Evolutionary conservation across 1,140 invertebrate genomes (phyloP), one percentile per base, ranked within the genome.

Genomic region (Argopecten irradians): DNA sequence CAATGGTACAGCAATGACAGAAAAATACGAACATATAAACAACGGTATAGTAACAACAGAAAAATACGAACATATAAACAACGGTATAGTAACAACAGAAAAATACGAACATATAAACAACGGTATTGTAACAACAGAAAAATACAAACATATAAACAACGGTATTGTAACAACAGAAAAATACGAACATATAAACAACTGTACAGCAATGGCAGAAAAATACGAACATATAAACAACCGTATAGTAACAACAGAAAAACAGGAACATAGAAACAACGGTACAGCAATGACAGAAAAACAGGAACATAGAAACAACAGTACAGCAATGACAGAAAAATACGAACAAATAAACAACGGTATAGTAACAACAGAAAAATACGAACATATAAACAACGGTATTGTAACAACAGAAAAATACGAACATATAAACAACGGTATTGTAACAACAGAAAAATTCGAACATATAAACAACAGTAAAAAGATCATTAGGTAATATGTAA

Each of bases 71-170:
- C n/a, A n/a, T n/a, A n/a, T n/a, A n/a, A n/a, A n/a, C n/a, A n/a
- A n/a, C n/a, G n/a, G n/a, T n/a, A n/a, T n/a, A n/a, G n/a, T 34
- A 98, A 97, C 92, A 88, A 93, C 90, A 92, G 93, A 92, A 87
- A 88, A 91, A 90, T 14, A 88, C 34, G 46, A 90, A 2, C 86
- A 91, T 8, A 13, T 28, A 43, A 82, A 86, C 41, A n/a, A n/a
- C n/a, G n/a, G n/a, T n/a, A n/a, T n/a, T 7, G 16, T 41, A 55
- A 87, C 7, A 8, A 39, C 19, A 14, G 33, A 41, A 32, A 82
- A 28, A 82, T n/a, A 39, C 35, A 33, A 41, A 86, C 19, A 71
- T 22, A 35, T 28, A 19, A 41, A 39, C 14, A n/a, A 11, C 28
- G 22, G 22, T 33, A 33, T 33, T 19, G 34, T 19, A 84, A 32